Base-by-base conservation (phyloP, 2,888 invertebrate species). In the Epinotia brunnichana region DNA sequence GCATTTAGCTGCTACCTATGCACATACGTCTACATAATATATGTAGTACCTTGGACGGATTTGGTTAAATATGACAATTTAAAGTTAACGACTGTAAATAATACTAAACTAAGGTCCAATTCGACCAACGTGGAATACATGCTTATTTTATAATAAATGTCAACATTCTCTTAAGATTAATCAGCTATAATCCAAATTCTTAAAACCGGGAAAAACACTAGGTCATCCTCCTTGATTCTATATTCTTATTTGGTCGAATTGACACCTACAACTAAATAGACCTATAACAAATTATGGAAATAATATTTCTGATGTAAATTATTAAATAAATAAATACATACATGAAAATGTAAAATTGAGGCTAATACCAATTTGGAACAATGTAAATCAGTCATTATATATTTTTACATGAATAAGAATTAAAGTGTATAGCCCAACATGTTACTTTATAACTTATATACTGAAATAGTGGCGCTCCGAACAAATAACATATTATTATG, bases 11-110 rank as follows among this genome's bases (percentile, higher is more conserved):
- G 15, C 41, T 41, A 41, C 13, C 44, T 61, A 51, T 19, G 13
- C 7, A 9, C 29, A 11, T 19, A 19, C 53, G 15, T 21, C 44
- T 62, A 44, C 51, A 29, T 9, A 13, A 66, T 19, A 2, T 66
- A 66, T 2, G 1, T 54, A 24, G 39, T n/a, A 54, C 15, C 53
- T 21, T 66, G 66, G 66, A 66, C 66, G 66, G 66, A 66, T 66
- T 24, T 11, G 15, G 21, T n/a, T 24, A 66, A 66, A 54, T 53
- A 29, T 29, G 48, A 11, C 29, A 29, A 19, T 19, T 15, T 7
- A 48, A n/a, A n/a, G n/a, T n/a, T 13, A 15, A 44, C 19, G 4
- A 51, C 17, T 35, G 53, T 53, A 21, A 24, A 62, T 17, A 64
- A 13, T 39, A 57, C 57, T 29, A 9, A 57, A 57, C 24, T 29